Percentiles rank a stretch among this genome's conserved stretches.
phyloP scores from a whole-genome alignment of 2,797 vertebrate genomes.

The Cichlasoma orientale region DNA sequence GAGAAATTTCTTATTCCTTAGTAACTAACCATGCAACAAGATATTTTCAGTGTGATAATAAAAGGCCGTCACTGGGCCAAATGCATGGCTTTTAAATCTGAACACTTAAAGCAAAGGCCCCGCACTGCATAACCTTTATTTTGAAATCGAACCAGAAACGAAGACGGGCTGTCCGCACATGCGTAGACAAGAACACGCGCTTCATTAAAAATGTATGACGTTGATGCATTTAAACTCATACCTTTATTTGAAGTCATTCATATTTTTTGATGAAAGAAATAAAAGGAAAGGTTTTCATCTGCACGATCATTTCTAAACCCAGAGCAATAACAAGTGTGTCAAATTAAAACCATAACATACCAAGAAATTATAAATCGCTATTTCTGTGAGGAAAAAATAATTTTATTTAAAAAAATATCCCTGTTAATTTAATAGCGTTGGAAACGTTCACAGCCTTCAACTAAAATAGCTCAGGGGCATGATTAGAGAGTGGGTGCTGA shows the following conservation, averaged over 20 bases:
- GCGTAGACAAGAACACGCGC: slow-evolving; percentile 34
- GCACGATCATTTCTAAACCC: neutral
- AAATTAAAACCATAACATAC: neutral
- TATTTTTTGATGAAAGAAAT: slow-evolving; percentile 10
- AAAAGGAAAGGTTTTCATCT: neutral
- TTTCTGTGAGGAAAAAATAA: neutral
- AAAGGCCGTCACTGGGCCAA: neutral
- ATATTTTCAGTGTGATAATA: neutral
- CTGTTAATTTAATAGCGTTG: slow-evolving; percentile 31
- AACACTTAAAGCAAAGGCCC: neutral
- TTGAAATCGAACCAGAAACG: slow-evolving; percentile 26
- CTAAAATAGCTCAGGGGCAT: slow-evolving; percentile 63
- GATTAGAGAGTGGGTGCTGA: slow-evolving; percentile 50
- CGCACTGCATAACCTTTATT: slow-evolving; percentile 4
- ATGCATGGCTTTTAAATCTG: neutral
- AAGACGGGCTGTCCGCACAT: slow-evolving; percentile 32
- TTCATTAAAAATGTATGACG: slow-evolving; percentile 67
- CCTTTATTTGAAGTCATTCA: slow-evolving; percentile 30
- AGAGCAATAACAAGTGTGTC: neutral
- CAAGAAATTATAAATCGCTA: neutral
- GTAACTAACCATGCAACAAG: neutral
- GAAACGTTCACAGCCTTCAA: slow-evolving; percentile 39
- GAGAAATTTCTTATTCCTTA: neutral
- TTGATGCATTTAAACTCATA: slow-evolving; percentile 43
- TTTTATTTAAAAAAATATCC: neutral